These are phyloP conservation scores for Eleginops maclovinus DNA, from an alignment of 2,113 vertebrate genomes.

Conservation along the genomic window DNA sequence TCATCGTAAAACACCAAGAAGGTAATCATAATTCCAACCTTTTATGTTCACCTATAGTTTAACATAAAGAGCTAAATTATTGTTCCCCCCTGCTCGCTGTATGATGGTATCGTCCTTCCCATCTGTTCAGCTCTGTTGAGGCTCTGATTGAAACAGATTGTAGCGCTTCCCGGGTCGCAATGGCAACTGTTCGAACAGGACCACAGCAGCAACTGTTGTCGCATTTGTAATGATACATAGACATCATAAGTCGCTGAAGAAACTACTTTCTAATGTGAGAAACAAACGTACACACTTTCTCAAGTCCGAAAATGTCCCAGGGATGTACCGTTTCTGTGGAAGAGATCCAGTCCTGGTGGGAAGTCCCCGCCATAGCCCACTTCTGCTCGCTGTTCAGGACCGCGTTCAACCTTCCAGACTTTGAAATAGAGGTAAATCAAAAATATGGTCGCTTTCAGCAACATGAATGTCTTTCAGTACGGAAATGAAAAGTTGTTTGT, in stretches of 20 bases:
- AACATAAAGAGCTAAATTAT: not conserved
- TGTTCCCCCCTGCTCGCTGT: not conserved
- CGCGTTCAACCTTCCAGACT: conserved; percentile 94
- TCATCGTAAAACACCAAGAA: rapidly evolving
- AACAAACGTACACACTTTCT: conserved; percentile 35
- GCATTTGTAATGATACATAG: conserved; percentile 59
- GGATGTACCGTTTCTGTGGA: conserved; percentile 88
- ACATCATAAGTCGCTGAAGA: conserved; percentile 18
- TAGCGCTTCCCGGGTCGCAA: conserved; percentile 68
- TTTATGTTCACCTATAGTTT: not conserved
- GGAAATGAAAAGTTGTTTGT: conserved; percentile 77
- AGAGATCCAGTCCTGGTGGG: conserved; percentile 96
- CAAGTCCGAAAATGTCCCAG: conserved; percentile 82
- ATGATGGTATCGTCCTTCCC: conserved; percentile 78
- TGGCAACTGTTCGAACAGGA: conserved; percentile 70
- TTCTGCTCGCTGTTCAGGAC: conserved; percentile 97
- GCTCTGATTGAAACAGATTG: conserved; percentile 83
- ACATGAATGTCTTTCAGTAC: not conserved
- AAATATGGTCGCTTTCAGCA: rapidly evolving
- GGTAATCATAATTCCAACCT: rapidly evolving
- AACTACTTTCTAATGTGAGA: conserved; percentile 81
- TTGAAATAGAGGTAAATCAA: conserved; percentile 94
- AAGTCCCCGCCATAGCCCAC: conserved; percentile 97
- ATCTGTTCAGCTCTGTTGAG: conserved; percentile 82
- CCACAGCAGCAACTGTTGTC: conserved; percentile 70